phyloP scores from a whole-genome alignment of 2,888 invertebrate genomes.

The Eueremaeus valkanovi region DNA sequence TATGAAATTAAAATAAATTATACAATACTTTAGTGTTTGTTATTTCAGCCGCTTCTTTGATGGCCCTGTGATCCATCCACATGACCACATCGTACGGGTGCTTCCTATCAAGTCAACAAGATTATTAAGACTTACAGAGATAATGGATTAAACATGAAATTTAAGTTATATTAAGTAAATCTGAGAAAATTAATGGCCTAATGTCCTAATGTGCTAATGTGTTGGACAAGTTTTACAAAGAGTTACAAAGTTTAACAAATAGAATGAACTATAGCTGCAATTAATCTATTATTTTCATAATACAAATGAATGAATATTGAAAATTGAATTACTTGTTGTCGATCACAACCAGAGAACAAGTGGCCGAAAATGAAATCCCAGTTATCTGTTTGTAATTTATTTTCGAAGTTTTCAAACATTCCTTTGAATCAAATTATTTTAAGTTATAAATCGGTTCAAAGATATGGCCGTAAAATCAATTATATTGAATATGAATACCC shows the following conservation, averaged over 20 bases:
- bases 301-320: too few relatives aligned
- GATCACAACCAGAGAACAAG: slow-evolving; percentile 82
- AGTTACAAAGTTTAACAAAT: not conserved
- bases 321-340: slow-evolving; percentile 55
- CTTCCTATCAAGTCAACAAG: not conserved
- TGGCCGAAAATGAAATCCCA: slow-evolving; percentile 94
- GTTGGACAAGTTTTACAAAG: too few relatives aligned
- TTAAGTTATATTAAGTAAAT: too few relatives aligned
- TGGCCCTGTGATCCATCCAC: slow-evolving; percentile 89
- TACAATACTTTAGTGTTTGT: not conserved
- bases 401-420: slow-evolving; percentile 19
- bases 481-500: slow-evolving; percentile 10
- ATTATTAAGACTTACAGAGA: too few relatives aligned
- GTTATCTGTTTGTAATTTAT: slow-evolving; percentile 55
- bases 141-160: too few relatives aligned
- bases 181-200: too few relatives aligned
- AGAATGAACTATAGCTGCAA: not conserved
- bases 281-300: not conserved
- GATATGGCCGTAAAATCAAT: not conserved
- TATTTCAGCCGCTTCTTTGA: not conserved
- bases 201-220: too few relatives aligned
- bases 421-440: not conserved
- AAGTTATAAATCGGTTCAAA: slow-evolving; percentile 67
- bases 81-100: slow-evolving; percentile 64
- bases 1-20: too few relatives aligned